Base-by-base conservation (phyloP, 1,140 invertebrate genomes). In the Dufourea novaeangliae region DNA sequence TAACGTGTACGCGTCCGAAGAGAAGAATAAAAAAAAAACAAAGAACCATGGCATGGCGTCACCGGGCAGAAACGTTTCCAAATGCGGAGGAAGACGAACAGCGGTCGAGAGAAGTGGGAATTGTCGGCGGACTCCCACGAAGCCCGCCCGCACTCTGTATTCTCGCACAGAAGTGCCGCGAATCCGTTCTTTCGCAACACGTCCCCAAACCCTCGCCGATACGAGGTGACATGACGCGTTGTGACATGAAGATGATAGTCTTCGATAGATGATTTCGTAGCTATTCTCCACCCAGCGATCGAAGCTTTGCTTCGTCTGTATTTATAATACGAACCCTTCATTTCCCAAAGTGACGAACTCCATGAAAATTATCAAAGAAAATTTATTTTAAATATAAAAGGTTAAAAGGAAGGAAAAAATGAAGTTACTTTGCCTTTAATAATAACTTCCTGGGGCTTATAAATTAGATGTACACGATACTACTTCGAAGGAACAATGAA, bases 41-140 rank as follows among this genome's bases (percentile, higher is more conserved):
- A n/a, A n/a, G n/a, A 34, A 32, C 41, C 11, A 7, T 50, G 17
- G 20, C 25, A 50, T 71, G 76, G 74, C 66, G 74, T 82, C 82
- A 79, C 54, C 71, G 54, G 32, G 46, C 77, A 83, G 82, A 80
- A 79, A 57, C 67, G 56, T 68, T 71, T 62, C 81, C 81, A 76
- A 84, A 84, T 83, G 81, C 54, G 71, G 81, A 52, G 74, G 71
- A 78, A 66, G 67, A 44, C 20, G n/a, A 69, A 80, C 54, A 78
- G 69, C 61, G 67, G n/a, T 1, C 22, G 44, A 41, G 59, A 64
- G 63, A 57, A 62, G 64, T 62, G 59, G 50, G 75, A 79, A 79
- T 82, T 78, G 72, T 76, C 37, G 25, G 29, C 72, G 66, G 46
- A 83, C 82, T 83, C 81, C 82, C 81, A 84, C 82, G 77, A 83